Evolutionary conservation across 2,113 vertebrate genomes (phyloP), one percentile per base, ranked within the genome.

Genomic region (Sturnus vulgaris): DNA sequence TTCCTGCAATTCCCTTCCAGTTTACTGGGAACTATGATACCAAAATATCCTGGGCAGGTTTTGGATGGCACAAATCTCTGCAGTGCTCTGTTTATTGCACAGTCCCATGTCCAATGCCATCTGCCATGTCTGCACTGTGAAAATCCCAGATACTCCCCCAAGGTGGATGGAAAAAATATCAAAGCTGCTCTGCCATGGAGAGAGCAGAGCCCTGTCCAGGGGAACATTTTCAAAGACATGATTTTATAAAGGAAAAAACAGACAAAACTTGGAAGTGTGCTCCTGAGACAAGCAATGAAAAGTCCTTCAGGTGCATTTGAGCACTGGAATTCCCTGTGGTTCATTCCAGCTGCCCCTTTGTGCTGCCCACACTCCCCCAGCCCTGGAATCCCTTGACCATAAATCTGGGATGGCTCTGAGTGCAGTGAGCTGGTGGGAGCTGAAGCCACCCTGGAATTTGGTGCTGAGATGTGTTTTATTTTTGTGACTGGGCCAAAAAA

Each of bases 51-150:
- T 47, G 44, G 15, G 5, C 1, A 23, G 21, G 19, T 49, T 90
- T 61, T 10, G 70, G 27, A 24, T 53, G 44, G 49, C 7, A 75
- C 17, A 40, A 25, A 30, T 18, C 40, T 10, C 39, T 53, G 24
- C 24, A 47, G 31, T 18, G 49, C 22, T 63, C 69, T 64, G 12
- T 21, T 65, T n/a, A 4, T 13, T 35, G 9, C 8, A 47, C 18
- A 69, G 12, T 40, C 39, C 39, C 39, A 4, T 1, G 44, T 20
- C 20, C 44, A 11, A 19, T 46, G 44, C 44, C 44, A 46, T 30
- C 4, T 15, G 25, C 21, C 37, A 4, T 3, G 23, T 11, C n/a
- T 39, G 22, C 0, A 0, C 8, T 12, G 21, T 57, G 31, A 50
- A 73, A 93, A 70, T 47, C n/a, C 59, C 65, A 71, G 5, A 17